phyloP scores from a whole-genome alignment of 2,888 invertebrate species.

The Xylophagus ater region DNA sequence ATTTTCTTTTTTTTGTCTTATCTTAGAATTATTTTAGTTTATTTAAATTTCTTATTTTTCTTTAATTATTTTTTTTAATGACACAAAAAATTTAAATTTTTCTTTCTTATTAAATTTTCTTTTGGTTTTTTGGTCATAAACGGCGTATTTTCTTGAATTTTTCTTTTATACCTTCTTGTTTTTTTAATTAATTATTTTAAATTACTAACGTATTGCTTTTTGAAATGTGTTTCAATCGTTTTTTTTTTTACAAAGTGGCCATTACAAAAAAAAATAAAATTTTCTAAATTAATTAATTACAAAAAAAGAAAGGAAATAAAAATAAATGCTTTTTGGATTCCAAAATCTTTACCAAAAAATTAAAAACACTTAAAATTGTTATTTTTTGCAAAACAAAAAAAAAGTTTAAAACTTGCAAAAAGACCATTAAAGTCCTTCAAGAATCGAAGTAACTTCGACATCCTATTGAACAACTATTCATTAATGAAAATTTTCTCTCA shows the following conservation, averaged over 20 bases:
- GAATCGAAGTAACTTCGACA: too few relatives aligned
- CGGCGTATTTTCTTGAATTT: background rate
- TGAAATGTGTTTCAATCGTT: background rate
- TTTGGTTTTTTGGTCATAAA: background rate
- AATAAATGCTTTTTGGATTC: too few relatives aligned
- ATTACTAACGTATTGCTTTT: conserved; percentile 9
- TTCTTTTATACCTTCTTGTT: background rate
- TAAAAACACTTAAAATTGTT: too few relatives aligned
- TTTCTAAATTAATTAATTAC: too few relatives aligned
- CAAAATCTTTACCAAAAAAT: too few relatives aligned
- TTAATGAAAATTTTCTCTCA: too few relatives aligned
- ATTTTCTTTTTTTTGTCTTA: conserved; percentile 4
- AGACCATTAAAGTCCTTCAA: too few relatives aligned
- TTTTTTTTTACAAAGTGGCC: background rate
- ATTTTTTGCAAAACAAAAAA: too few relatives aligned
- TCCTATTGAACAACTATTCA: too few relatives aligned
- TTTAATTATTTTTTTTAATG: background rate
- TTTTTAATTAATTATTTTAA: background rate
- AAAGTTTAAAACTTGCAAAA: too few relatives aligned
- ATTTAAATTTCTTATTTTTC: background rate
- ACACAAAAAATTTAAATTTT: background rate
- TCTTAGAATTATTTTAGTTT: background rate
- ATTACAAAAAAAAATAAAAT: too few relatives aligned
- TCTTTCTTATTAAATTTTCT: background rate
- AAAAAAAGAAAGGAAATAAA: too few relatives aligned